These are phyloP conservation scores for Phymastichus coffea DNA, from an alignment of 1,140 invertebrate genomes.

Conservation along the genomic window DNA sequence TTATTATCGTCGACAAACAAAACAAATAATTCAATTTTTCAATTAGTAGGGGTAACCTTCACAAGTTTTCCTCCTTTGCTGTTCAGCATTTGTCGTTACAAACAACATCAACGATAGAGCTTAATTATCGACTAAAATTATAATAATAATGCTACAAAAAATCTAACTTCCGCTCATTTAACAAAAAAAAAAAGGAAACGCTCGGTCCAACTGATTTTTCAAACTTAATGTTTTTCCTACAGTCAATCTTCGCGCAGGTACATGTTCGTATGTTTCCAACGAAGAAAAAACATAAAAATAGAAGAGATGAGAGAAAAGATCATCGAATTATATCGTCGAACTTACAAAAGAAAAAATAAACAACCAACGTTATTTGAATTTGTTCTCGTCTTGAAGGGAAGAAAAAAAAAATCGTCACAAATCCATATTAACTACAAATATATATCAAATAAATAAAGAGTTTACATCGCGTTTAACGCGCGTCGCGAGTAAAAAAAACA, in stretches of 20 bases:
- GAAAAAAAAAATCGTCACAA: neutral
- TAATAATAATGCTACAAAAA: conserved; percentile 9
- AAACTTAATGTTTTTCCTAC: conserved; percentile 5
- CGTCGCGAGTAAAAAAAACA: conserved; percentile 14
- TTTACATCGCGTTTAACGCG: too few species aligned
- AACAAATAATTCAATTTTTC: too few species aligned
- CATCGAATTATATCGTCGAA: conserved; percentile 17
- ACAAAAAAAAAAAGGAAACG: too few species aligned
- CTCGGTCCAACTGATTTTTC: conserved; percentile 13
- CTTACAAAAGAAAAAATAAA: conserved; percentile 1
- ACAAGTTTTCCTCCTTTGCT: too few species aligned
- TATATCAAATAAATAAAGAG: too few species aligned
- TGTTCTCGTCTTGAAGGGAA: neutral
- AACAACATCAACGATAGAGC: conserved; percentile 4
- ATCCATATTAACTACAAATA: too few species aligned
- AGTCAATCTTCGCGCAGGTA: conserved; percentile 20
- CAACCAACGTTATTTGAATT: conserved; percentile 1
- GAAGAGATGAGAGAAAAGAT: too few species aligned
- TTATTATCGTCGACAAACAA: neutral
- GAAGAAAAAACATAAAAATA: too few species aligned
- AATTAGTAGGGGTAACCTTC: too few species aligned
- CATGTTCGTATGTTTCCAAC: conserved; percentile 8
- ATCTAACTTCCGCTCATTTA: conserved; percentile 24
- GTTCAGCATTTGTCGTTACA: too few species aligned
- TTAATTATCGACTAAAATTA: conserved; percentile 17